Evolutionary conservation across 2,797 vertebrate species (phyloP).

Genomic region (Ctenopoma multispine): DNA sequence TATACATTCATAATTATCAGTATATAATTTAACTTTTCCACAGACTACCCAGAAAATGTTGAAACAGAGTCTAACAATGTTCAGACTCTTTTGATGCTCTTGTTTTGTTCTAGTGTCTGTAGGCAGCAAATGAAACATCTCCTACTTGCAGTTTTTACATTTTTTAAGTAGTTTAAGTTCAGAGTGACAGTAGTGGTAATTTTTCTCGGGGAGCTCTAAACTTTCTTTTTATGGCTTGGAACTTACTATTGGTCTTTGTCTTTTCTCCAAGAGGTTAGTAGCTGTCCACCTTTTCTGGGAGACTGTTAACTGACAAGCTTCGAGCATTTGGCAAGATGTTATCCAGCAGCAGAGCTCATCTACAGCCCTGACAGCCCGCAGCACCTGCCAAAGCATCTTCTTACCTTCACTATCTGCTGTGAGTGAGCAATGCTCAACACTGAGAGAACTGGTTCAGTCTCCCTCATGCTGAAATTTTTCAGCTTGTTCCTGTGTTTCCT

Average conservation of each 20-base stretch:
- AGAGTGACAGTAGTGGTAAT: slow-evolving; percentile 28
- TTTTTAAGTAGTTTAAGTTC: not conserved
- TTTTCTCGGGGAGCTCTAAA: slow-evolving; percentile 61
- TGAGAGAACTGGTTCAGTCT: slow-evolving; percentile 79
- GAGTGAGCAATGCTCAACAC: slow-evolving; percentile 77
- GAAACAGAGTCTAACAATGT: too few species aligned
- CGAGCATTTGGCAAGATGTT: slow-evolving; percentile 84
- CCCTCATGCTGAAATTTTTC: slow-evolving; percentile 76
- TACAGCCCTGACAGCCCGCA: slow-evolving; percentile 82
- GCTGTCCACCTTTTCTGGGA: slow-evolving; percentile 78
- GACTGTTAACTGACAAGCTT: slow-evolving; percentile 86
- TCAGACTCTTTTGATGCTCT: too few species aligned
- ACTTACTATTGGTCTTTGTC: slow-evolving; percentile 76
- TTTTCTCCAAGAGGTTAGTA: slow-evolving; percentile 83
- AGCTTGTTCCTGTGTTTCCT: slow-evolving; percentile 75
- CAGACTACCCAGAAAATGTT: too few species aligned
- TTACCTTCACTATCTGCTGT: slow-evolving; percentile 78
- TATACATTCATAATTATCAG: too few species aligned
- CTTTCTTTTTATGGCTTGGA: slow-evolving; percentile 72
- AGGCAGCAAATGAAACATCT: too few species aligned
- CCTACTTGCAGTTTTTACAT: not conserved
- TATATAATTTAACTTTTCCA: too few species aligned
- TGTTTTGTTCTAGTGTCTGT: too few species aligned
- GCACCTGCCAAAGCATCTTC: slow-evolving; percentile 86
- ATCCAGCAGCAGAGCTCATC: slow-evolving; percentile 82